These are phyloP conservation scores for Heliconius melpomene DNA, from an alignment of 1,140 invertebrate genomes.

Conservation along the genomic window DNA sequence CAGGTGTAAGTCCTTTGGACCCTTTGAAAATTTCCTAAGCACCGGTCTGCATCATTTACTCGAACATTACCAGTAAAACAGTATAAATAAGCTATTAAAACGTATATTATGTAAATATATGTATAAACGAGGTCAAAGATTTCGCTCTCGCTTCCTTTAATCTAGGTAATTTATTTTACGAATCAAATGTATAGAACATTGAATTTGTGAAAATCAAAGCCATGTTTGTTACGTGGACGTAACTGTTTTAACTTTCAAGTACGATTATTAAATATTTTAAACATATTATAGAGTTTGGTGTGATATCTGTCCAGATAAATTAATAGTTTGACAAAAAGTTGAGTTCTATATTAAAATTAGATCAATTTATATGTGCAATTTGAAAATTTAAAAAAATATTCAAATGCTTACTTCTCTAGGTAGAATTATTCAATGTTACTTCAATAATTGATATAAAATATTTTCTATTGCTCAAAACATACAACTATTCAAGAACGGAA, in stretches of 20 bases:
- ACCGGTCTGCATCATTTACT: conserved; percentile 26
- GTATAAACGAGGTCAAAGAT: conserved; percentile 11
- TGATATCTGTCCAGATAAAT: neutral
- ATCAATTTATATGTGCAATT: neutral
- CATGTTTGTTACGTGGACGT: neutral
- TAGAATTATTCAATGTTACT: neutral
- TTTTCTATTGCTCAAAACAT: neutral
- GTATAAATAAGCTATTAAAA: conserved; percentile 7
- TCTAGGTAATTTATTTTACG: neutral
- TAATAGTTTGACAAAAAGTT: neutral
- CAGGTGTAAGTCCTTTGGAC: conserved; percentile 36
- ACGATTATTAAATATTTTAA: neutral
- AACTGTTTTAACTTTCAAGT: neutral
- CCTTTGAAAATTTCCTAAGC: conserved; percentile 23
- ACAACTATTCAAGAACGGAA: neutral
- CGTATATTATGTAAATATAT: neutral
- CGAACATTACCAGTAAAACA: neutral
- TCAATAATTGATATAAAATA: neutral
- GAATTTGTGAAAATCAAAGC: neutral
- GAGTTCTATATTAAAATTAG: neutral
- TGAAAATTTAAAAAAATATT: neutral
- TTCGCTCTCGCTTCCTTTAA: conserved; percentile 3
- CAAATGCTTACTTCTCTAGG: neutral
- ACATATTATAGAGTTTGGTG: neutral
- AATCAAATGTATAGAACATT: neutral